These are phyloP conservation scores for Cyphomyrus discorhynchus DNA, from an alignment of 2,113 vertebrate genomes.

Conservation along the genomic window DNA sequence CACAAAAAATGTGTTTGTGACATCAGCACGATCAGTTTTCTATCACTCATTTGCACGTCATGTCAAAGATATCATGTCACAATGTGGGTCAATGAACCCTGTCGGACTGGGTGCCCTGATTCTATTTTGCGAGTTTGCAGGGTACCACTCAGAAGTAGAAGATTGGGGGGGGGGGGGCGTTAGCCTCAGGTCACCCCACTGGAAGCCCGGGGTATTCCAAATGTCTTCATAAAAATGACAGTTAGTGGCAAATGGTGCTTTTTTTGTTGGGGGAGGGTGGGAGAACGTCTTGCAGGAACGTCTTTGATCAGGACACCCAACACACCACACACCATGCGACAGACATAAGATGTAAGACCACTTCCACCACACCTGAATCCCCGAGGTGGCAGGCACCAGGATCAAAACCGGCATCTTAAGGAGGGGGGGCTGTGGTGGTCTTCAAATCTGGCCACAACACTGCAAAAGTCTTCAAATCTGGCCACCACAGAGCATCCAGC, in stretches of 20 bases:
- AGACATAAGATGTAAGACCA: background rate
- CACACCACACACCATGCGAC: background rate
- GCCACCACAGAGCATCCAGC: background rate
- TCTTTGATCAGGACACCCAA: background rate
- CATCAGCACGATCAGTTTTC: background rate
- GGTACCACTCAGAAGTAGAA: background rate
- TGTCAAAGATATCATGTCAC: background rate
- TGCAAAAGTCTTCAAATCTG: background rate
- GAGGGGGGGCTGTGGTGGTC: background rate
- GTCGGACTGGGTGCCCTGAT: background rate
- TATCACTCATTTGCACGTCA: background rate
- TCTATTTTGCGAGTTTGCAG: background rate
- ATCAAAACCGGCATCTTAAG: background rate
- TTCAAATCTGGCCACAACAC: background rate
- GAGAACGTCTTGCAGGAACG: background rate
- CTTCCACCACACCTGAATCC: background rate
- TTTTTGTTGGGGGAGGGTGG: background rate
- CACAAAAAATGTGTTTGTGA: background rate
- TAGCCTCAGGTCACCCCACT: too few species aligned
- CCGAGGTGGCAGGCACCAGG: background rate
- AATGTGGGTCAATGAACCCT: background rate
- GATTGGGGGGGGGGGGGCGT: background rate
- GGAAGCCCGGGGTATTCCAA: background rate
- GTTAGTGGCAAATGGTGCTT: background rate
- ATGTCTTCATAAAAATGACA: background rate